phyloP scores from a whole-genome alignment of 1,140 invertebrate genomes.

The Drosophila ironensis region DNA sequence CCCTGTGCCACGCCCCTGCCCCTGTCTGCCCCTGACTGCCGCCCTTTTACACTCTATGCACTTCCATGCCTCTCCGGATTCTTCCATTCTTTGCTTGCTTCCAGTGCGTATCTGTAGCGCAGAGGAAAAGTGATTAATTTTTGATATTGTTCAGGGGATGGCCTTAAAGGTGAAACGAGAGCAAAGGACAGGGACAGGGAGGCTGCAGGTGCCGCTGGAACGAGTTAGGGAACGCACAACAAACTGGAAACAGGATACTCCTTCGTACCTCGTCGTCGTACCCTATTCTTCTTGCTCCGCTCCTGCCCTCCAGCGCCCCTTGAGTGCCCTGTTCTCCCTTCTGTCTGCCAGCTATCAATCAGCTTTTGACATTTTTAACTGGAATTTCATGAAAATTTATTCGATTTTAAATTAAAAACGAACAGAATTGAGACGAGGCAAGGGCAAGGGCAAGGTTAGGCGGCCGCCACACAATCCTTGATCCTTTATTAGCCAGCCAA shows the following conservation, averaged over 20 bases:
- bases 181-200: not conserved
- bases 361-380: slow-evolving; percentile 80
- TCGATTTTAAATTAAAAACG: slow-evolving; percentile 77
- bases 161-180: slow-evolving; percentile 22
- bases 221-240: slow-evolving; percentile 17
- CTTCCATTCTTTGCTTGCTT: slow-evolving; percentile 15
- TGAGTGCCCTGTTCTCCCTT: slow-evolving; percentile 1
- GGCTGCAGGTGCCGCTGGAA: slow-evolving; percentile 8
- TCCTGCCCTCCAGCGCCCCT: not conserved
- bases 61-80: not conserved
- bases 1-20: not conserved
- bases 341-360: slow-evolving; percentile 79
- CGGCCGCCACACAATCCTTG: slow-evolving; percentile 41
- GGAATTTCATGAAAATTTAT: slow-evolving; percentile 79
- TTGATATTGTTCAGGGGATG: slow-evolving; percentile 74
- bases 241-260: slow-evolving; percentile 66
- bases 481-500: slow-evolving; percentile 49
- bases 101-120: slow-evolving; percentile 62
- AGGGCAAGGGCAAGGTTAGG: slow-evolving; percentile 1
- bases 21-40: not conserved
- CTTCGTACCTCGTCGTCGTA: too few species aligned
- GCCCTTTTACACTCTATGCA: slow-evolving; percentile 12
- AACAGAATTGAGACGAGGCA: slow-evolving; percentile 1
- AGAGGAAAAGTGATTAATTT: slow-evolving; percentile 75
- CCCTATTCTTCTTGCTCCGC: not conserved